Evolutionary conservation across 2,113 vertebrate genomes (phyloP).

Genomic region (Athene noctua): DNA sequence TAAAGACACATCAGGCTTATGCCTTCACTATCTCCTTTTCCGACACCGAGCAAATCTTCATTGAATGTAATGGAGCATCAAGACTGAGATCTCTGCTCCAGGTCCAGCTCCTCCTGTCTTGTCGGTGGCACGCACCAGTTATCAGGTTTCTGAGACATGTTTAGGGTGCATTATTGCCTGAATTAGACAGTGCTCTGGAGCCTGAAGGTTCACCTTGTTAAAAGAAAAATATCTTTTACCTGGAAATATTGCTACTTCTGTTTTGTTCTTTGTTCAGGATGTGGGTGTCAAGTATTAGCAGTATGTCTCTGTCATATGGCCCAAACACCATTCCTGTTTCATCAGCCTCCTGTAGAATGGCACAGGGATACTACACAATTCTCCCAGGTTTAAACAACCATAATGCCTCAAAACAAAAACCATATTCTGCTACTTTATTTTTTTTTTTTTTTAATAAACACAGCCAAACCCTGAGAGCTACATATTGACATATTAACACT

Average conservation of each 20-base stretch:
- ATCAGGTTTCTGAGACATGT: not conserved
- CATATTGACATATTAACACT: not conserved
- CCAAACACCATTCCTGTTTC: not conserved
- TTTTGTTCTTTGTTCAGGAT: not conserved
- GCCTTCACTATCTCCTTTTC: not conserved
- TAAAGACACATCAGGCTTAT: not conserved
- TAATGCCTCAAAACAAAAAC: not conserved
- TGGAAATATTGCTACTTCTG: not conserved
- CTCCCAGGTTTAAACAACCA: not conserved
- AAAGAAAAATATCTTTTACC: not conserved
- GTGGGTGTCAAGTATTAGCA: not conserved
- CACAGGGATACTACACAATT: not conserved
- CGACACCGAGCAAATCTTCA: not conserved
- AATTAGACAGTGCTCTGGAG: not conserved
- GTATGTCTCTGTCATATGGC: fast-evolving
- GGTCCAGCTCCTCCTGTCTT: not conserved
- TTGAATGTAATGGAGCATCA: not conserved
- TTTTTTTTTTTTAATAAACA: not conserved
- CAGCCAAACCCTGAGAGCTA: not conserved
- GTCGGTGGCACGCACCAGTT: fast-evolving
- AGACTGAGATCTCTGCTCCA: not conserved
- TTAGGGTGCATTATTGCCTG: not conserved
- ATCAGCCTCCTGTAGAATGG: not conserved
- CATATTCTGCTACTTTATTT: not conserved
- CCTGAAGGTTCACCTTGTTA: not conserved